These are phyloP conservation scores for Eumeta japonica DNA, from an alignment of 1,140 invertebrate species.

Conservation along the genomic window DNA sequence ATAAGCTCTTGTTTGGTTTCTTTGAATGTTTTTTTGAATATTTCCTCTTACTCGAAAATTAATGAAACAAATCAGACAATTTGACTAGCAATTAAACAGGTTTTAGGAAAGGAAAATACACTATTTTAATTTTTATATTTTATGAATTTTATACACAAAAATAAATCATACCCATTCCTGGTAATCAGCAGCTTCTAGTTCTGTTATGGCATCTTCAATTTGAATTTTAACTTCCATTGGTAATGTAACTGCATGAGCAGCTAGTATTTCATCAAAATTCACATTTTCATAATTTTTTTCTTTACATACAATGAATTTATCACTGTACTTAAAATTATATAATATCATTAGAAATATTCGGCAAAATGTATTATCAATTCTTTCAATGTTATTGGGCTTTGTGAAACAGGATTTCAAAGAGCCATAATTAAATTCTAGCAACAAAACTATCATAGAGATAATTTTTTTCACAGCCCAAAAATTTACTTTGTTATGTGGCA, in stretches of 20 bases:
- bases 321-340: constrained; percentile 15
- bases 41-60: no score
- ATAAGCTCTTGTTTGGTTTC: no score
- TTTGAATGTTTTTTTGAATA: no score
- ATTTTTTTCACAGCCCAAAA: constrained; percentile 38
- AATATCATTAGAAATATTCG: constrained; percentile 31
- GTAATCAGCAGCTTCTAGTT: constrained; percentile 81
- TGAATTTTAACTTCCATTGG: constrained; percentile 74
- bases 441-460: constrained; percentile 49
- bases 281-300: constrained; percentile 10
- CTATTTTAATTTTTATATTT: constrained; percentile 3
- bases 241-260: constrained; percentile 62
- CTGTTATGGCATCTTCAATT: constrained; percentile 75
- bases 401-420: constrained; percentile 42
- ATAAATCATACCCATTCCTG: constrained; percentile 67
- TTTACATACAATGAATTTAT: constrained; percentile 6
- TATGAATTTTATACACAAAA: constrained; percentile 7
- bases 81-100: neutral
- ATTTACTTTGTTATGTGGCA: constrained; percentile 49
- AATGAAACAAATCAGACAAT: no score
- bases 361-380: constrained; percentile 38
- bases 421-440: constrained; percentile 43
- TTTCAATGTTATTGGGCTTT: constrained; percentile 43
- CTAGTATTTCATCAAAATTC: constrained; percentile 38
- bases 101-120: no score